A percentile compares a stretch with the other conserved stretches of the same genome.
These are phyloP conservation scores for Drosophila affinis DNA, from an alignment of 2,888 invertebrate genomes.

Conservation along the genomic window DNA sequence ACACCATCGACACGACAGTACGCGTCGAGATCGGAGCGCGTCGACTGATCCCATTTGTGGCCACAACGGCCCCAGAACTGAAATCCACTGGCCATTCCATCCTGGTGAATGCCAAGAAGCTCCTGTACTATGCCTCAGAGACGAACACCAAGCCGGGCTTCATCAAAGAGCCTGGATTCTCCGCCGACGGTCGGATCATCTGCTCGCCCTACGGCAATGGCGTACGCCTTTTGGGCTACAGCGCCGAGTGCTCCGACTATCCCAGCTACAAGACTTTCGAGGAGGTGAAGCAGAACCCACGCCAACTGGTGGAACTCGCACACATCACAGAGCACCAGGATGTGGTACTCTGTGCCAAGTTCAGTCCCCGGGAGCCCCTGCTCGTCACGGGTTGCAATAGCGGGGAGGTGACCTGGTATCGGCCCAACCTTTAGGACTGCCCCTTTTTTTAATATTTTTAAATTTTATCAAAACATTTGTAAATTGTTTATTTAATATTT, in stretches of 20 bases:
- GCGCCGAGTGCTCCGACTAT: constrained; percentile 90
- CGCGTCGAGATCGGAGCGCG: constrained; percentile 49
- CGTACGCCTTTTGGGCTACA: constrained; percentile 92
- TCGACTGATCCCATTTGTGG: constrained; percentile 58
- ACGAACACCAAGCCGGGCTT: constrained; percentile 95
- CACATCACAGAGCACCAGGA: constrained; percentile 90
- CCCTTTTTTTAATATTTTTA: constrained; percentile 14
- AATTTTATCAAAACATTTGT: constrained; percentile 10
- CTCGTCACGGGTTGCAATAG: constrained; percentile 95
- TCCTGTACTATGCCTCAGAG: constrained; percentile 93
- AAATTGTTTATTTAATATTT: constrained; percentile 19
- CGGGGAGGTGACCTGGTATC: constrained; percentile 95
- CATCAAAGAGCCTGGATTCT: constrained; percentile 96
- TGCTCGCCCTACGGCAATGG: constrained; percentile 96
- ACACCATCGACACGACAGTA: constrained; percentile 39
- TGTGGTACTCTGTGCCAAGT: constrained; percentile 94
- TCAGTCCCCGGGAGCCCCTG: constrained; percentile 93
- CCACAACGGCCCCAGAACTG: constrained; percentile 1
- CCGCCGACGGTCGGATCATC: constrained; percentile 94
- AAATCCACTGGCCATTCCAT: constrained; percentile 62
- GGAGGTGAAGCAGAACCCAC: constrained; percentile 83
- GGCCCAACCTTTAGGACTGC: constrained; percentile 85
- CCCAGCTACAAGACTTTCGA: constrained; percentile 84
- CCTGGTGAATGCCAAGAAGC: constrained; percentile 87
- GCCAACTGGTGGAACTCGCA: constrained; percentile 87